These are phyloP conservation scores for Cyaniris semiargus DNA, from an alignment of 2,888 invertebrate species.

Conservation along the genomic window DNA sequence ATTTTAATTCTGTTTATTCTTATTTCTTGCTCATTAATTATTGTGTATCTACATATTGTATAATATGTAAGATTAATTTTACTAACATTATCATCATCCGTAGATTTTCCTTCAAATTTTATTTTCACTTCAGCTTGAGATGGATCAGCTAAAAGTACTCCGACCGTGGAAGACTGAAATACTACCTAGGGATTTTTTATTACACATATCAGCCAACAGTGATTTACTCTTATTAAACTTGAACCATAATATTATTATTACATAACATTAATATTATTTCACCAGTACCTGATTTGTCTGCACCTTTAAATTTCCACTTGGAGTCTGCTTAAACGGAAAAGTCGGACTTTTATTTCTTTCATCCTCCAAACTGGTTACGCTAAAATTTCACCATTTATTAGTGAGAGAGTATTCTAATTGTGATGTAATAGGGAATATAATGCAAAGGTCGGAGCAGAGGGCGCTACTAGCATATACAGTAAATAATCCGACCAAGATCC, in stretches of 20 bases:
- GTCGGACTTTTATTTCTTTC: conserved; percentile 54
- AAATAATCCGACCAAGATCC: too few species aligned
- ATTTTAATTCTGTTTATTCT: background rate
- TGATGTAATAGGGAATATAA: too few species aligned
- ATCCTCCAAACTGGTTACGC: conserved; percentile 57
- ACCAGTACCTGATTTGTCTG: conserved; percentile 84
- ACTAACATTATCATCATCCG: conserved; percentile 55
- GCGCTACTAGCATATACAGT: too few species aligned
- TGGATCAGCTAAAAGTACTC: conserved; percentile 85
- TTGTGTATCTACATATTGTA: background rate
- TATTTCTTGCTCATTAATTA: background rate
- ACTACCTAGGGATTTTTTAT: conserved; percentile 76
- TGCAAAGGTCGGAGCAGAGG: too few species aligned
- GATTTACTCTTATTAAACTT: too few species aligned
- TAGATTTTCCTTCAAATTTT: conserved; percentile 67
- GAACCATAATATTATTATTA: too few species aligned
- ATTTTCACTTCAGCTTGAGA: conserved; percentile 83
- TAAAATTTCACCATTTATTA: conserved; percentile 42
- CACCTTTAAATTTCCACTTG: conserved; percentile 86
- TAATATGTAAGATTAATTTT: background rate
- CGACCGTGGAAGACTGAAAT: conserved; percentile 84
- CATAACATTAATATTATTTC: too few species aligned
- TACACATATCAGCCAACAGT: too few species aligned
- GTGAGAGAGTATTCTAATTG: too few species aligned
- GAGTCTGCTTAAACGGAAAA: conserved; percentile 85